Conservation (phyloP, 1,140 invertebrate genomes). For the Reticulitermes speratus region DNA sequence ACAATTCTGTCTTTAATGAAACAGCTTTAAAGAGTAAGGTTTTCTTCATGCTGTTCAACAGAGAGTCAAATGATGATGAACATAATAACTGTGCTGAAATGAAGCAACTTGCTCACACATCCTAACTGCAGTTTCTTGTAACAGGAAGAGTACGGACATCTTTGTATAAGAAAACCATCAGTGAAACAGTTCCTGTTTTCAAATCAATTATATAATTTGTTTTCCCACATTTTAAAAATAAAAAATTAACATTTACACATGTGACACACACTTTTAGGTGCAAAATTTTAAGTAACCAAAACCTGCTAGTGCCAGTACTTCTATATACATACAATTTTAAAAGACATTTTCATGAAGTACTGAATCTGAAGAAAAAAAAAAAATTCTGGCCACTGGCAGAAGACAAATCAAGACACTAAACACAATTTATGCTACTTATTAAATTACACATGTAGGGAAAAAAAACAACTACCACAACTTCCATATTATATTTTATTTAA, state of each 20-base stretch:
- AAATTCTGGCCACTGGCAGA: neutral
- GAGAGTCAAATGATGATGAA: neutral
- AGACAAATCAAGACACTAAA: neutral
- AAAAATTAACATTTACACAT: constrained; percentile 13
- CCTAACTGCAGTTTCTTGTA: neutral
- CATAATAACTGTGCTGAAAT: neutral
- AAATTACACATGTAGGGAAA: neutral
- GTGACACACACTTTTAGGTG: neutral
- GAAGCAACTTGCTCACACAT: neutral
- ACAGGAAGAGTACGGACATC: neutral
- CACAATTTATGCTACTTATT: neutral
- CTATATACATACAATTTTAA: neutral
- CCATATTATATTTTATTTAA: neutral
- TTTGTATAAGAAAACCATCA: neutral
- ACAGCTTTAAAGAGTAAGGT: neutral
- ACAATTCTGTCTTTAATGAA: constrained; percentile 7
- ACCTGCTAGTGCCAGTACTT: neutral
- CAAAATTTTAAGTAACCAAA: neutral
- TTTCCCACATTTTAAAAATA: neutral
- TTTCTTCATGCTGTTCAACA: neutral
- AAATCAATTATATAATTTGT: neutral
- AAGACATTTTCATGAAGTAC: neutral
- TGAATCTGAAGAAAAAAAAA: neutral
- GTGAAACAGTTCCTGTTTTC: neutral
- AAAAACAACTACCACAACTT: neutral